Evolutionary conservation across 2,888 invertebrate species (phyloP).

Genomic region (Athetis lepigone): DNA sequence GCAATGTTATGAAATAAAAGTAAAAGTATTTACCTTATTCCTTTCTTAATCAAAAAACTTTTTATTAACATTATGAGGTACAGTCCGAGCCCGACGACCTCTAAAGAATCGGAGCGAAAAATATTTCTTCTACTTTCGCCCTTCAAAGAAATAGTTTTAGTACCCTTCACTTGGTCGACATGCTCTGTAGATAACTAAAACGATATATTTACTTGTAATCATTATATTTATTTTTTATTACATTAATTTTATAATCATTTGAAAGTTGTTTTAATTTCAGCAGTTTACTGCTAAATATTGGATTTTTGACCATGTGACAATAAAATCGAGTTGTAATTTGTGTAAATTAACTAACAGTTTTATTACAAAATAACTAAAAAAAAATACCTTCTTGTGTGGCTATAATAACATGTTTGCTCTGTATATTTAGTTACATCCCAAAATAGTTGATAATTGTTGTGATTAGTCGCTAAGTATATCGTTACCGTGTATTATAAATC

Average conservation of each 20-base stretch:
- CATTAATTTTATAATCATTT: conserved; percentile 21
- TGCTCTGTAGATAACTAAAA: conserved; percentile 41
- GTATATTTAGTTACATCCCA: conserved; percentile 67
- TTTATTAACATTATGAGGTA: conserved; percentile 68
- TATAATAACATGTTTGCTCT: conserved; percentile 53
- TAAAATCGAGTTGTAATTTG: conserved; percentile 12
- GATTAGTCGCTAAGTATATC: conserved; percentile 86
- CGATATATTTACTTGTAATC: conserved; percentile 50
- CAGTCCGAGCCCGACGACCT: conserved; percentile 77
- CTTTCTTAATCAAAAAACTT: conserved; percentile 44
- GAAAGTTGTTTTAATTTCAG: conserved; percentile 31
- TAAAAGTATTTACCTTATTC: conserved; percentile 41
- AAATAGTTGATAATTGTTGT: conserved; percentile 79
- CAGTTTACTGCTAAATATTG: conserved; percentile 23
- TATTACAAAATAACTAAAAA: conserved; percentile 27
- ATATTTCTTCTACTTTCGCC: conserved; percentile 47
- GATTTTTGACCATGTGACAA: conserved; percentile 12
- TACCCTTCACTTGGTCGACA: conserved; percentile 31
- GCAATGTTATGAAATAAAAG: conserved; percentile 33
- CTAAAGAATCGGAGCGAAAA: conserved; percentile 65
- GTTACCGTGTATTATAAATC: conserved; percentile 75
- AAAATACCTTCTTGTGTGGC: conserved; percentile 38
- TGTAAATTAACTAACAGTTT: conserved; percentile 12
- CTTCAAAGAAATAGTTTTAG: conserved; percentile 40
- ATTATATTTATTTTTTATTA: conserved; percentile 36